phyloP scores from a whole-genome alignment of 2,888 invertebrate species.

The Rhamphomyia laevipes region DNA sequence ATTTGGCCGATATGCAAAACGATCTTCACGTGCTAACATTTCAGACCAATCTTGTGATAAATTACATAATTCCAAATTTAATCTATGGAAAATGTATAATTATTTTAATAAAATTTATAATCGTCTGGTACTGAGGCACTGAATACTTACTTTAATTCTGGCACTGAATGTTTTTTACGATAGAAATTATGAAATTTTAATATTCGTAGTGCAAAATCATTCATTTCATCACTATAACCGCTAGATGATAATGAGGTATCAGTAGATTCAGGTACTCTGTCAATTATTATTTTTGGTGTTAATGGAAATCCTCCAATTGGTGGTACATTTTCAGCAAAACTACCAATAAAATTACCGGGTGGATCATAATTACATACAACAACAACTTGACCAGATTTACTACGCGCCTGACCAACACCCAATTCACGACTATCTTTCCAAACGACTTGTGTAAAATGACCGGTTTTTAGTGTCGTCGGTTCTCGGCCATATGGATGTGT shows the following conservation, averaged over 20 bases:
- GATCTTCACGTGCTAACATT: constrained; percentile 49
- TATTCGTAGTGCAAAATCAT: constrained; percentile 40
- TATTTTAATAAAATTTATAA: background rate
- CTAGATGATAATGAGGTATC: constrained; percentile 19
- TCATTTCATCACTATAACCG: constrained; percentile 21
- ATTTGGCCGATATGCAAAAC: constrained; percentile 52
- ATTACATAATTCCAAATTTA: constrained; percentile 51
- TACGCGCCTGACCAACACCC: constrained; percentile 58
- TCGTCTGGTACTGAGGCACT: no score
- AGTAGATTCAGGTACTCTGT: constrained; percentile 19
- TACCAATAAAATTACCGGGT: constrained; percentile 74
- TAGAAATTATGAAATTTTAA: constrained; percentile 50
- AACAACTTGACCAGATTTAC: constrained; percentile 60
- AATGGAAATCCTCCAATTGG: constrained; percentile 39
- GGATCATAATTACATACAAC: constrained; percentile 84
- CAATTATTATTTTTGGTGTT: constrained; percentile 20
- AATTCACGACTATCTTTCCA: constrained; percentile 64
- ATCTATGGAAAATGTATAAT: constrained; percentile 21
- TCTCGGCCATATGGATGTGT: constrained; percentile 51
- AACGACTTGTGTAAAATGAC: constrained; percentile 71
- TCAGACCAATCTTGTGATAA: constrained; percentile 61
- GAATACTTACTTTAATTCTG: constrained; percentile 40
- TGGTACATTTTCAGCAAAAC: constrained; percentile 60
- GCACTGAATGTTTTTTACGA: constrained; percentile 45
- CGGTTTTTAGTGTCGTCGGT: constrained; percentile 52